Base-by-base conservation (phyloP, 2,888 invertebrate species). In the Lycaena phlaeas region DNA sequence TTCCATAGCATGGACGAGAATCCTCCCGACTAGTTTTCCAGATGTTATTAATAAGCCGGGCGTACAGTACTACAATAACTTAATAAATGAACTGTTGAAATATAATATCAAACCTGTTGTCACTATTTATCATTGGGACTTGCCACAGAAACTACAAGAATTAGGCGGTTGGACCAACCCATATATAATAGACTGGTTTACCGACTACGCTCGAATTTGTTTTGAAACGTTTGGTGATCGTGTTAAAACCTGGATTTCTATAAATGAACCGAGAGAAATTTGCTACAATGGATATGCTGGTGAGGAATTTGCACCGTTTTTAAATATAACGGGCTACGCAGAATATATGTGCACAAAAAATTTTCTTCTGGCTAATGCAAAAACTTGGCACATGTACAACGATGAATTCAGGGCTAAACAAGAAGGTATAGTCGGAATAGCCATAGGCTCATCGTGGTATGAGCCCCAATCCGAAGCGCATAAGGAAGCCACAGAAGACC, bases 1-100 rank as follows among this genome's bases (percentile, higher is more conserved):
- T 52, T 88, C 88, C 0, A 58, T 88, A 9, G 82, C 89, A 0
- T 91, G 91, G 91, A 51, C 88, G 0, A 68, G 91, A 15, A 71
- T 92, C 14, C 58, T 90, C 36, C 89, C 90, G 0, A 85, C 77
- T 14, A 88, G 88, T 27, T 81, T 82, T 40, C 57, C 76, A 0
- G 72, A 86, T 39, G 53, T 70, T n/a, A 64, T 89, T 7, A 92
- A 89, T 56, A 61, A 81, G 51, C 78, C 76, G 1, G 71, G 67
- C 12, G 63, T 64, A 1, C 45, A 56, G 12, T 68, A 66, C 39
- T 72, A 73, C 36, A 68, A 65, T 22, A 66, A 67, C 18, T 52
- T 90, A n/a, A 86, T 90, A 22, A 63, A 88, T 45, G 87, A 85
- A 53, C 65, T 90, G 41, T 52, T 86, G 4, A 77, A 72, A 27